Conservation (phyloP, 2,888 invertebrate genomes). For the Erebia ligea region DNA sequence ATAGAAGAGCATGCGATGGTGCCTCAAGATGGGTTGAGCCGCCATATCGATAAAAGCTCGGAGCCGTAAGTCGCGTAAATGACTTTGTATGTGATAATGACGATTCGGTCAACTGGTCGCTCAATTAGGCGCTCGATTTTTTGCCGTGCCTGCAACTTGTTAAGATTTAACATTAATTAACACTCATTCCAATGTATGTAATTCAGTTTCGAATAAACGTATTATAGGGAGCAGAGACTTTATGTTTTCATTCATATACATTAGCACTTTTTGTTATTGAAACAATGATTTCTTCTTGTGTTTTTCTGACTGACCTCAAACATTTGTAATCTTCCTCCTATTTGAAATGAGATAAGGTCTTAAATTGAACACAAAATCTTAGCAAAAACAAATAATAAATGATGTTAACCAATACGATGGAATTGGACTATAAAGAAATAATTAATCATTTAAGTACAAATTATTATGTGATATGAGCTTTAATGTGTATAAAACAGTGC, state of each 20-base stretch:
- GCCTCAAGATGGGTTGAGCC: too few relatives aligned
- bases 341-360: background rate
- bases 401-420: background rate
- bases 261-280: background rate
- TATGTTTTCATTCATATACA: constrained; percentile 37
- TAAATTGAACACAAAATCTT: background rate
- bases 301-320: background rate
- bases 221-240: constrained; percentile 22
- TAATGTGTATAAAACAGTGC: background rate
- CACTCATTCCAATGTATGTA: constrained; percentile 56
- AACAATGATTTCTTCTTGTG: background rate
- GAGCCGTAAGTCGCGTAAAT: background rate
- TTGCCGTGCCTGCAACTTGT: constrained; percentile 54
- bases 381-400: too few relatives aligned
- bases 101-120: constrained; percentile 42
- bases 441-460: background rate
- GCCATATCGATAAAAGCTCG: too few relatives aligned
- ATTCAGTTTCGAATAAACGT: constrained; percentile 45
- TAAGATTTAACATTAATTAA: constrained; percentile 61
- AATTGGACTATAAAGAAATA: background rate
- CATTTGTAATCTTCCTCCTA: background rate
- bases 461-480: background rate
- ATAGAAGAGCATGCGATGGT: too few relatives aligned
- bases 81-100: constrained; percentile 62
- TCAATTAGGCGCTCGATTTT: constrained; percentile 69